A percentile compares a stretch with the other conserved stretches of the same genome.
phyloP scores from a whole-genome alignment of 2,888 invertebrate species.

The Coleophora flavipennella region DNA sequence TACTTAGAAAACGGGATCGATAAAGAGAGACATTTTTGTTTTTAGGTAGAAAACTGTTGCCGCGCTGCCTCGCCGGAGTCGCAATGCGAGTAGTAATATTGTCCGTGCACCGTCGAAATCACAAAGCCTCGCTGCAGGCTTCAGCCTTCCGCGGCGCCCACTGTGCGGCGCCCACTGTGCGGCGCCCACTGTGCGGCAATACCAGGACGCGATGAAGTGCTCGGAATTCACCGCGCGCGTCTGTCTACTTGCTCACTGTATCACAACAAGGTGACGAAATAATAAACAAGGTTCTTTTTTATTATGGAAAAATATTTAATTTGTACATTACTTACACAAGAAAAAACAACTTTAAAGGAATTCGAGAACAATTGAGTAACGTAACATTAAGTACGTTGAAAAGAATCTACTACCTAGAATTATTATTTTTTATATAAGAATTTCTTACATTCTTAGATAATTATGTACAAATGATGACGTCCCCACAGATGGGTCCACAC shows the following conservation, averaged over 20 bases:
- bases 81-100: conserved; percentile 28
- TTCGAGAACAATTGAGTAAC: conserved; percentile 1
- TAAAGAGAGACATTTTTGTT: too few relatives aligned
- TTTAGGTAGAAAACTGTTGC: too few relatives aligned
- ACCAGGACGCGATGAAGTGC: conserved; percentile 20
- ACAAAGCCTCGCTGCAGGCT: conserved; percentile 28
- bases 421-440: too few relatives aligned
- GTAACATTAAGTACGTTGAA: too few relatives aligned
- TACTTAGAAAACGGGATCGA: too few relatives aligned
- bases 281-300: conserved; percentile 25
- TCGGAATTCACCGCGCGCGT: conserved; percentile 6
- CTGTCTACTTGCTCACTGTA: neutral
- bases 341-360: conserved; percentile 10
- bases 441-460: too few relatives aligned
- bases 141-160: neutral
- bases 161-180: conserved; percentile 14
- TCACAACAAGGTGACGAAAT: neutral
- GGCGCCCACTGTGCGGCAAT: conserved; percentile 13
- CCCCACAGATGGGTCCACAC: too few relatives aligned
- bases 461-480: too few relatives aligned
- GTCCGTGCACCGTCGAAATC: conserved; percentile 27
- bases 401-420: too few relatives aligned
- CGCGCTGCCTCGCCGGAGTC: conserved; percentile 25
- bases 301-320: conserved; percentile 64
- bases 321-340: conserved; percentile 54